Base-by-base conservation (phyloP, 2,888 invertebrate species). In the Philereme transversata region DNA sequence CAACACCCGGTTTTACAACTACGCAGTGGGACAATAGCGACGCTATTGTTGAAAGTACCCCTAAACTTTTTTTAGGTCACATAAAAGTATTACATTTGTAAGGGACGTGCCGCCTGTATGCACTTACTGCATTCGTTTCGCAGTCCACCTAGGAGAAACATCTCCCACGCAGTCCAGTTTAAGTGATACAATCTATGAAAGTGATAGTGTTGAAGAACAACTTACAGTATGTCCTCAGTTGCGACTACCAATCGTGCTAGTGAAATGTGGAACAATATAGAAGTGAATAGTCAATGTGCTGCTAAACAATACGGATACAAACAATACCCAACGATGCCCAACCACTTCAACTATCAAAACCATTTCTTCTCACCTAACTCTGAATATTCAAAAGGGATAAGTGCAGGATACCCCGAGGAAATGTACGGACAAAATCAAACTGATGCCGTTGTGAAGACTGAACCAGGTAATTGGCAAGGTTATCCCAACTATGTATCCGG, bases 1-100 rank as follows among this genome's bases (percentile, higher is more conserved):
- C 71, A 74, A 64, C 71, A 79, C 73, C 81, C 78, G 79, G 84
- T 84, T 86, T 87, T 86, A 88, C 85, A 88, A 86, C 87, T 86
- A 81, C 64, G 82, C 83, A 77, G 81, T 90, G 90, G 90, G 88
- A 91, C 91, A 91, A 88, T 89, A 77, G 88, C 79, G 84, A 83
- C 76, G 79, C 91, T 89, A 90, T 92, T 92, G 91, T 92, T 91
- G 82, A 81, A 85, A 84, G 88, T 91, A 89, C 91, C 92, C 92
- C 86, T 68, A 87, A 90, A 86, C 76, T 88, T 91, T 91, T 91
- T 92, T 92, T 91, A 88, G 90, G 91, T 90, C 91, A 90, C 82
- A 89, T 87, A 91, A 89, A 89, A 89, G 88, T 89, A 90, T 88
- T 90, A 90, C 88, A 87, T 85, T 90, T 87, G 89, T 84, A 78